Conservation (phyloP, 2,797 vertebrate genomes). For the Protonibea diacanthus region DNA sequence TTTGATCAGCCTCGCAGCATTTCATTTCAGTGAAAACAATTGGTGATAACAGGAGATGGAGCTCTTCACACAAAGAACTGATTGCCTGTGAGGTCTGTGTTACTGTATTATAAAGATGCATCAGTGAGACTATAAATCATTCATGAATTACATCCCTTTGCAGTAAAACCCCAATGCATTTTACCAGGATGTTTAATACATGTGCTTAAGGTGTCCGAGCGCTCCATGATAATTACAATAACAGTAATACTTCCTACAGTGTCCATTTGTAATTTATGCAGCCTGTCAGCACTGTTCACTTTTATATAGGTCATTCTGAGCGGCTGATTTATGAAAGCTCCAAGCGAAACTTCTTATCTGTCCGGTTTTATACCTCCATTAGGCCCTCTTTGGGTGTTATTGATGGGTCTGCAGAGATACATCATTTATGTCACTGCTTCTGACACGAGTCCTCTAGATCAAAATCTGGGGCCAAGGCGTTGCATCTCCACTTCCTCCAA, state of each 20-base stretch:
- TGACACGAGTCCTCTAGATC: slow-evolving; percentile 72
- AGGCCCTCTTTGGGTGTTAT: slow-evolving; percentile 82
- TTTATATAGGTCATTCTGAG: slow-evolving; percentile 82
- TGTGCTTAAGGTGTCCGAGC: slow-evolving; percentile 51
- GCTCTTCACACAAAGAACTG: slow-evolving; percentile 18
- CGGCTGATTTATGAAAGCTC: slow-evolving; percentile 83
- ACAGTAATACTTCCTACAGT: slow-evolving; percentile 65
- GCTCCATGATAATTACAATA: slow-evolving; percentile 72
- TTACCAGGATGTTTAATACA: slow-evolving; percentile 66
- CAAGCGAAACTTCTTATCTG: slow-evolving; percentile 84
- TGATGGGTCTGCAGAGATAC: slow-evolving; percentile 83
- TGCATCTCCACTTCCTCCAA: slow-evolving; percentile 47
- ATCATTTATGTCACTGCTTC: slow-evolving; percentile 83
- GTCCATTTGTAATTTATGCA: slow-evolving; percentile 78
- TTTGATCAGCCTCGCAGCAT: slow-evolving; percentile 1
- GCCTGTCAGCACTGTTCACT: slow-evolving; percentile 66
- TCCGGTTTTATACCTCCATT: slow-evolving; percentile 85
- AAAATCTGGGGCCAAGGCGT: slow-evolving; percentile 64
- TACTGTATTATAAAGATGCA: slow-evolving; percentile 39
- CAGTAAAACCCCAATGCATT: slow-evolving; percentile 49
- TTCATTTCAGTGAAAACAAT: slow-evolving; percentile 32
- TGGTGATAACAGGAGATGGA: slow-evolving; percentile 14
- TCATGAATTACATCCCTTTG: slow-evolving; percentile 41
- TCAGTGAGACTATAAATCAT: slow-evolving; percentile 40
- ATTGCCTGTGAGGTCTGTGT: slow-evolving; percentile 24